phyloP scores from a whole-genome alignment of 2,888 invertebrate species.

The Parnassius smintheus region DNA sequence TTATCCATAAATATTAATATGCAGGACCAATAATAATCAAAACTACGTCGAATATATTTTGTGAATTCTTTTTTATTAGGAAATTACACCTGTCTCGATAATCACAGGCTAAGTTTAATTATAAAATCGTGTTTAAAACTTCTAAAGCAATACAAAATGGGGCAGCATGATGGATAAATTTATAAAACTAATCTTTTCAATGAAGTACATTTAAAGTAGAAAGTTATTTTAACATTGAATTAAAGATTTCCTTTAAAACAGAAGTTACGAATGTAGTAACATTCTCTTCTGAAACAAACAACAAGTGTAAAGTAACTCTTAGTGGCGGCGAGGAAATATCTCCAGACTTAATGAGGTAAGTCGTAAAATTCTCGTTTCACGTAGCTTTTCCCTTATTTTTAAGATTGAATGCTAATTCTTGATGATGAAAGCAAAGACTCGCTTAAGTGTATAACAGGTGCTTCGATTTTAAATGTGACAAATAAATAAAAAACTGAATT shows the following conservation, averaged over 20 bases:
- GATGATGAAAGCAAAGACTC: background rate
- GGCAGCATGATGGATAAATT: no score
- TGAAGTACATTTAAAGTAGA: background rate
- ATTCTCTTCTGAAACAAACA: background rate
- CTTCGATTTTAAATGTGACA: background rate
- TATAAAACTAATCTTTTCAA: no score
- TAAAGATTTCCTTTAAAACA: background rate
- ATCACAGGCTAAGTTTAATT: no score
- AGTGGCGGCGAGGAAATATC: slow-evolving; percentile 1
- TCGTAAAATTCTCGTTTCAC: slow-evolving; percentile 12
- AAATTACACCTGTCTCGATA: no score
- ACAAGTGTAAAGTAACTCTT: slow-evolving; percentile 10
- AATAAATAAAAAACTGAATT: no score
- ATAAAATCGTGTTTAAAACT: no score
- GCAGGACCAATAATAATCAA: no score
- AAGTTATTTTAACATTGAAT: background rate
- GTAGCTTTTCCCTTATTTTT: slow-evolving; percentile 15
- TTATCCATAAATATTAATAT: no score
- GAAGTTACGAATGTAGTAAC: background rate
- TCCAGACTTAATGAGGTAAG: slow-evolving; percentile 5
- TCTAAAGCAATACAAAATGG: no score
- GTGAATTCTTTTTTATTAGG: no score
- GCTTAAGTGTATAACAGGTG: slow-evolving; percentile 2
- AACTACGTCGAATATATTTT: no score
- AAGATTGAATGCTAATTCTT: slow-evolving; percentile 9